Conservation (phyloP, 2,888 invertebrate genomes). For the Strigamia maritima region DNA sequence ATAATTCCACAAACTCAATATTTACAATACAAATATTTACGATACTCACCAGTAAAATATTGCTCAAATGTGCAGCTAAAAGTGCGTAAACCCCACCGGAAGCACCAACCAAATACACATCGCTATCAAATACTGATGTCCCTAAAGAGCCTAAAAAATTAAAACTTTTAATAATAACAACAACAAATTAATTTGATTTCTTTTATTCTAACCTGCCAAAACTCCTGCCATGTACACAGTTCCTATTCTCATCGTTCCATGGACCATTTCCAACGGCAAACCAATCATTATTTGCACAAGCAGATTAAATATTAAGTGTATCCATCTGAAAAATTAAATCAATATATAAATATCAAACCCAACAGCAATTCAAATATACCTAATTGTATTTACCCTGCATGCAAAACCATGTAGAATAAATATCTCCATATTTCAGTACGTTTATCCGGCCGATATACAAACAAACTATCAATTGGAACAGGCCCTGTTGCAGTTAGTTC, state of each 20-base stretch:
- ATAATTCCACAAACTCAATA: too few relatives aligned
- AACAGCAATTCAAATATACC: too few relatives aligned
- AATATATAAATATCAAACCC: too few relatives aligned
- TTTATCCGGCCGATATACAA: neutral
- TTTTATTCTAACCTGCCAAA: conserved; percentile 58
- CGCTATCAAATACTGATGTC: conserved; percentile 71
- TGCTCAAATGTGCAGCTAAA: conserved; percentile 79
- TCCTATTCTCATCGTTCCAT: conserved; percentile 68
- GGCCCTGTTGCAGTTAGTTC: neutral
- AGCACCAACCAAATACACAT: conserved; percentile 79
- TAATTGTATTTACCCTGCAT: neutral
- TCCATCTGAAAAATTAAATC: conserved; percentile 54
- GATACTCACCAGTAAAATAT: conserved; percentile 62
- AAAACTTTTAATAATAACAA: neutral
- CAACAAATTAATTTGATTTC: neutral
- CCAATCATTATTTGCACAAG: conserved; percentile 90
- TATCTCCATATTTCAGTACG: neutral
- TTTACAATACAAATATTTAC: conserved; percentile 37
- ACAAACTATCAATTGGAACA: neutral
- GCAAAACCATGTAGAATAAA: neutral
- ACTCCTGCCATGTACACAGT: conserved; percentile 72
- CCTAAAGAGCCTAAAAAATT: conserved; percentile 61
- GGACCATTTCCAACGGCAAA: conserved; percentile 86
- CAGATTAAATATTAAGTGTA: conserved; percentile 76
- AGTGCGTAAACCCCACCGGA: conserved; percentile 88